Base-by-base conservation (phyloP, 2,888 invertebrate genomes). In the Mallateleia sp. region DNA sequence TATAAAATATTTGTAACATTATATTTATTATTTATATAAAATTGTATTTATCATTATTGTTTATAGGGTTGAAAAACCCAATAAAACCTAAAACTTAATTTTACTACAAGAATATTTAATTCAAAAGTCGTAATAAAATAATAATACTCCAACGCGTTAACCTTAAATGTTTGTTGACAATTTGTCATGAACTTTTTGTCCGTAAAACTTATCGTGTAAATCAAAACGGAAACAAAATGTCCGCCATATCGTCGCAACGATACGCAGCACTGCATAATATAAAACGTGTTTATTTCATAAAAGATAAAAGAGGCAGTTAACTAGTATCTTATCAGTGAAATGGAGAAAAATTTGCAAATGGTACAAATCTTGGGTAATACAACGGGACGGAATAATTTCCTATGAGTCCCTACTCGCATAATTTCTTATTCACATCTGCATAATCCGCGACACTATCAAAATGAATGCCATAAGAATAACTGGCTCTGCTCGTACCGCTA, bases 381-480 rank as follows among this genome's bases (percentile, higher is more conserved):
- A 69, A 52, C 62, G 62, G 77, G 69, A 82, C 56, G 82, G 81
- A 71, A 82, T 86, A 81, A 82, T 82, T 82, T 62, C 79, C 66
- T 71, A 67, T 72, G 75, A 64, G 58, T 75, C 56, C 75, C 58
- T 62, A 77, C 77, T 80, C 77, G 20, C 80, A 79, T 86, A 83
- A 81, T 88, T 87, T 86, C 86, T 86, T 84, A 78, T 85, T 87
- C 84, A 52, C 82, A 79, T 87, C 79, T 82, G 79, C 78, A 87
- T 87, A 88, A 82, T 82, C 82, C 85, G 72, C 71, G 85, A 80
- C 80, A 72, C 77, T 88, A 87, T 88, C 88, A 87, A 85, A 89
- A 89, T 83, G 88, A 89, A 82, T 80, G 77, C 74, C 64, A 78
- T 85, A 74, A 83, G 85, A 85, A 87, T 87, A 85, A 89, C 83